phyloP scores from a whole-genome alignment of 2,113 vertebrate species.

The Gallinago jamesoni region DNA sequence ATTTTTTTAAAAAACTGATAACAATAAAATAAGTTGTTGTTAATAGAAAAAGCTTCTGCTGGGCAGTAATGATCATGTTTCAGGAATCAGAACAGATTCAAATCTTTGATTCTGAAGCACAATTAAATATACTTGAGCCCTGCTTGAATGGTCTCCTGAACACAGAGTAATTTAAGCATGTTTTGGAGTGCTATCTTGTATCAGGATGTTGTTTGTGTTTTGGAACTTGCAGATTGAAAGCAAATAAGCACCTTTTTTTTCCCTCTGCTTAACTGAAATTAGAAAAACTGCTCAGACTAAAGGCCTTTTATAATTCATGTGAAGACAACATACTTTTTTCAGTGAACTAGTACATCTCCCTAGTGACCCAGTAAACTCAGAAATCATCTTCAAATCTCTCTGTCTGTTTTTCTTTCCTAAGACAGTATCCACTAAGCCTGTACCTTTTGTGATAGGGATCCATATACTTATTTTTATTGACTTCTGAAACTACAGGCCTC shows the following conservation, averaged over 20 bases:
- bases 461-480: neutral
- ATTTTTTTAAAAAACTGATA: neutral
- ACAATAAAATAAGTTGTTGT: neutral
- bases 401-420: neutral
- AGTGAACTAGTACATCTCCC: neutral
- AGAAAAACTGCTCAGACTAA: neutral
- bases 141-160: neutral
- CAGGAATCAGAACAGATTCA: constrained; percentile 3
- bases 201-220: neutral
- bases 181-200: neutral
- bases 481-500: neutral
- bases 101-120: neutral
- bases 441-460: neutral
- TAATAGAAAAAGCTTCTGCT: constrained; percentile 12
- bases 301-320: neutral
- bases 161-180: neutral
- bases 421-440: neutral
- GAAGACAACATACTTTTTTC: neutral
- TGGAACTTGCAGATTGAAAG: neutral
- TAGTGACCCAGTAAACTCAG: neutral
- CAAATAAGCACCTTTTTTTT: neutral
- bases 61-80: neutral
- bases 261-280: neutral
- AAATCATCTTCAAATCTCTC: neutral
- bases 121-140: neutral